Conservation (phyloP, 1,140 invertebrate species). For the Aphelenchoides fujianensis region DNA sequence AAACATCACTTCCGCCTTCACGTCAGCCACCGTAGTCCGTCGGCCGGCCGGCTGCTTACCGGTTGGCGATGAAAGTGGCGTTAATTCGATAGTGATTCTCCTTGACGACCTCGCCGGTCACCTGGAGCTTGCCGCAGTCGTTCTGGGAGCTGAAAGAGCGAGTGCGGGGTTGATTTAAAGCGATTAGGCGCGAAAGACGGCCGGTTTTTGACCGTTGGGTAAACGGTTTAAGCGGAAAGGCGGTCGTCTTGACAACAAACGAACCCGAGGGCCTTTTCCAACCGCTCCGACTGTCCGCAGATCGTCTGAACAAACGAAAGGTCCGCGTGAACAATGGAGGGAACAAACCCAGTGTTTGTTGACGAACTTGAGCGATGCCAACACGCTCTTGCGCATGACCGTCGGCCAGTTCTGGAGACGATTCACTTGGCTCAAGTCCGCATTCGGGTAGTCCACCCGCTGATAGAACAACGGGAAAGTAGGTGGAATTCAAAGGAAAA, state of each 20-base stretch:
- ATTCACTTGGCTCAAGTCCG: conserved; percentile 33
- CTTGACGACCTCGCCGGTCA: conserved; percentile 56
- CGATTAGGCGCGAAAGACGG: conserved; percentile 10
- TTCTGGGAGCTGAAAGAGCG: conserved; percentile 16
- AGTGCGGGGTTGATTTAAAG: background rate
- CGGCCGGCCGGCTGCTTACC: conserved; percentile 33
- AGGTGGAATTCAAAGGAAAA: too few relatives aligned
- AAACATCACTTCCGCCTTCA: too few relatives aligned
- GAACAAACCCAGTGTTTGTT: conserved; percentile 62
- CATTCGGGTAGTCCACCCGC: conserved; percentile 40
- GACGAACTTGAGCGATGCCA: conserved; percentile 59
- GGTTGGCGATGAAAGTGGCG: conserved; percentile 58
- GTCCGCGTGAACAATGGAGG: too few relatives aligned
- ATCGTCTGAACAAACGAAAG: too few relatives aligned
- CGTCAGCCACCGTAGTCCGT: background rate
- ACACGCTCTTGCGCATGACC: conserved; percentile 56
- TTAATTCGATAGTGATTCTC: conserved; percentile 56
- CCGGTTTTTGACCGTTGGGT: conserved; percentile 13
- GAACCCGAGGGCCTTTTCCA: conserved; percentile 25
- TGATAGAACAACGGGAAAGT: background rate
- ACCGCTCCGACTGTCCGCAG: conserved; percentile 45
- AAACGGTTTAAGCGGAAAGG: too few relatives aligned
- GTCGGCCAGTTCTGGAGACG: conserved; percentile 51
- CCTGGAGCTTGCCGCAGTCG: conserved; percentile 61
- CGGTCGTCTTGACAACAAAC: conserved; percentile 4